Conservation (phyloP, 2,888 invertebrate genomes). For the Cylindroiulus punctatus region DNA sequence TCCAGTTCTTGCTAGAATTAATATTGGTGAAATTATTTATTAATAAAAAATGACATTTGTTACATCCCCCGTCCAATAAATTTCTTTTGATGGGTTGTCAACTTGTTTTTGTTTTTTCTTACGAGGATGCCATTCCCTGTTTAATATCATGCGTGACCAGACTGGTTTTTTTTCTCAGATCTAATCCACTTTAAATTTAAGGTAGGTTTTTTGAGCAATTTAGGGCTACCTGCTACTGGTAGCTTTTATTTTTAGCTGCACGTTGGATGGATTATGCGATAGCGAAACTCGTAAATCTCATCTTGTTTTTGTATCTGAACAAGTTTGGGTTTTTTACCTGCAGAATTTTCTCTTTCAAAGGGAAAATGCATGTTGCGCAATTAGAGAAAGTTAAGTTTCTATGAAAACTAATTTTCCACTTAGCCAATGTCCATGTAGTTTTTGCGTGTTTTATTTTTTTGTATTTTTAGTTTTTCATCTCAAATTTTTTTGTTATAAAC, state of each 20-base stretch:
- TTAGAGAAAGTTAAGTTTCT: slow-evolving; percentile 16
- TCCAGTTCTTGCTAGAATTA: neutral
- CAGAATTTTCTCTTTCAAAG: neutral
- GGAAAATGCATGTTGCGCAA: slow-evolving; percentile 28
- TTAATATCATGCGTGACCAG: slow-evolving; percentile 37
- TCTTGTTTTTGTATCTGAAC: neutral
- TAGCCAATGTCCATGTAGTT: slow-evolving; percentile 36
- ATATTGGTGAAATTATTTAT: slow-evolving; percentile 1
- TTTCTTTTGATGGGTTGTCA: neutral
- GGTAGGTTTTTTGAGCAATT: slow-evolving; percentile 16
- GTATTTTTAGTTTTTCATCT: neutral
- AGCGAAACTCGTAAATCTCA: slow-evolving; percentile 38
- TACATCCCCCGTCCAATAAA: slow-evolving; percentile 10
- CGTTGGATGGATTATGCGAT: slow-evolving; percentile 14
- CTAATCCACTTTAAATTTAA: slow-evolving; percentile 38
- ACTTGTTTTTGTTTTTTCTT: neutral
- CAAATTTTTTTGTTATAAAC: neutral
- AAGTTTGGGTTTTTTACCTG: neutral
- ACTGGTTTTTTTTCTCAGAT: neutral
- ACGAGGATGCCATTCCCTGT: slow-evolving; percentile 13
- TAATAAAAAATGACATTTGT: slow-evolving; percentile 13
- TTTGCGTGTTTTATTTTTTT: neutral
- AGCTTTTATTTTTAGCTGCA: slow-evolving; percentile 27
- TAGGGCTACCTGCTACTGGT: slow-evolving; percentile 34
- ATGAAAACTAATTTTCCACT: slow-evolving; percentile 42